phyloP scores from a whole-genome alignment of 2,888 invertebrate species.

The Epirrhoe alternata region DNA sequence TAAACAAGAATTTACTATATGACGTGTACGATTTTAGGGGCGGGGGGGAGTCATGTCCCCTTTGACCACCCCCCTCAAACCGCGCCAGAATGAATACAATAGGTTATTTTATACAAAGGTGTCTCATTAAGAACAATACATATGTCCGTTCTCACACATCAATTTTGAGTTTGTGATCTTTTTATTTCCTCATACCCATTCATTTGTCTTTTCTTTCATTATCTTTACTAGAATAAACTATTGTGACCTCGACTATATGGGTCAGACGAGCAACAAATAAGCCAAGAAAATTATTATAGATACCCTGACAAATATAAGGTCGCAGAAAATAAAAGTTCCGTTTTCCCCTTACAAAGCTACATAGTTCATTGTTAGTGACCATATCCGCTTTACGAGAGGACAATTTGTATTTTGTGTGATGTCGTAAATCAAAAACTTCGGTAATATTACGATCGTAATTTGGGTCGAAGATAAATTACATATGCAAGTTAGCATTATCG shows the following conservation, averaged over 20 bases:
- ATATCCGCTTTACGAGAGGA: not conserved
- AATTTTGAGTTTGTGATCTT: not conserved
- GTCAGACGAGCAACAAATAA: slow-evolving; percentile 1
- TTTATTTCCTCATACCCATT: not conserved
- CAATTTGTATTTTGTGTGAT: not conserved
- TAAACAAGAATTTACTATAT: too few species aligned
- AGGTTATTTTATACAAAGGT: too few species aligned
- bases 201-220: not conserved
- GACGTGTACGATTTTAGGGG: too few species aligned
- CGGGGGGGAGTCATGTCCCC: too few species aligned
- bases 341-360: not conserved
- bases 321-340: not conserved
- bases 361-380: not conserved
- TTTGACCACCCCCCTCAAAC: too few species aligned
- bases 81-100: too few species aligned
- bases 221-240: not conserved
- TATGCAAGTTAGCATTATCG: too few species aligned
- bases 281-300: slow-evolving; percentile 4
- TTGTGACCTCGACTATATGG: not conserved
- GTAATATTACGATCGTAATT: not conserved
- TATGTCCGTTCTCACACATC: not conserved
- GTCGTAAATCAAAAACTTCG: not conserved
- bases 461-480: too few species aligned
- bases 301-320: not conserved
- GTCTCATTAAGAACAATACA: too few species aligned